phyloP scores from a whole-genome alignment of 1,140 invertebrate species.

The Proctacanthus coquilletti region DNA sequence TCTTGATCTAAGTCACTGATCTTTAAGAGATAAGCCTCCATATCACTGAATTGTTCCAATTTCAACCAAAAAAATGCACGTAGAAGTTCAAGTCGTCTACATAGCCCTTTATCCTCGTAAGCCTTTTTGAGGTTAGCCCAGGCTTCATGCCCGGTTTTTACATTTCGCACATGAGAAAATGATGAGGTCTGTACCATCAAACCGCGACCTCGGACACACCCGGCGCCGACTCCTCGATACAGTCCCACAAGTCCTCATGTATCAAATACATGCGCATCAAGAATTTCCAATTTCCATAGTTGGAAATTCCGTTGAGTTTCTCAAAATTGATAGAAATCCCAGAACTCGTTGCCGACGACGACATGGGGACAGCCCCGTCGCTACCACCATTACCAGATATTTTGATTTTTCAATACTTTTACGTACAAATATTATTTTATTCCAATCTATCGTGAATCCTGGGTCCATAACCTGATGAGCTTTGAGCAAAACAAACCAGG shows the following conservation, averaged over 20 bases:
- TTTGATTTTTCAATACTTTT: neutral
- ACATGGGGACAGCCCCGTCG: neutral
- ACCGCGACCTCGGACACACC: constrained; percentile 1
- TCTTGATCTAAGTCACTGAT: constrained; percentile 7
- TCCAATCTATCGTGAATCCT: constrained; percentile 5
- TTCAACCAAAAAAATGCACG: constrained; percentile 8
- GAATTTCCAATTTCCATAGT: constrained; percentile 15
- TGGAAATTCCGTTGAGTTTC: constrained; percentile 5
- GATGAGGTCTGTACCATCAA: neutral
- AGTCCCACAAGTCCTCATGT: constrained; percentile 14
- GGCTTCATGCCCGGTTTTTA: constrained; percentile 7
- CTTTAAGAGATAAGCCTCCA: neutral
- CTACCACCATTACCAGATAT: neutral
- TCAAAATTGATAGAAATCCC: constrained; percentile 10
- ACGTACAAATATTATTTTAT: neutral
- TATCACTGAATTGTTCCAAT: constrained; percentile 2
- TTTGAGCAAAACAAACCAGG: neutral
- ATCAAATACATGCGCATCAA: constrained; percentile 15
- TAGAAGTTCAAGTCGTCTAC: constrained; percentile 7
- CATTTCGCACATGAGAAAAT: constrained; percentile 5
- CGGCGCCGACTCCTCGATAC: constrained; percentile 8
- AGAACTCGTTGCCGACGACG: constrained; percentile 6
- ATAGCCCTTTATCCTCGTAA: constrained; percentile 12
- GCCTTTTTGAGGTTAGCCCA: constrained; percentile 9
- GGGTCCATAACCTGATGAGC: constrained; percentile 9